Evolutionary conservation across 2,113 vertebrate species (phyloP).

Genomic region (Prinia subflava): DNA sequence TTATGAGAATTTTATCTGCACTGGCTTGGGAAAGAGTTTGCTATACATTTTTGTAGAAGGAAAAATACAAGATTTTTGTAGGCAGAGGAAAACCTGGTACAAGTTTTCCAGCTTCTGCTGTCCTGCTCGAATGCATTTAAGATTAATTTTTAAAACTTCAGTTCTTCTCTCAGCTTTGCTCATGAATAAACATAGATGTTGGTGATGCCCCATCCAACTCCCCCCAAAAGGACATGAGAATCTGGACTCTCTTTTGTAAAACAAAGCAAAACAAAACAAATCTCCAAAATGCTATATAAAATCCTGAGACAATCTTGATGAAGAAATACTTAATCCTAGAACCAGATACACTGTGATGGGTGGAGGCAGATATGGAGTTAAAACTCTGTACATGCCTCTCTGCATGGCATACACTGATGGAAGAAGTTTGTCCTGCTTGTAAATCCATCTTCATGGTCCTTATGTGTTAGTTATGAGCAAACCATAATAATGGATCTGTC

Average conservation of each 20-base stretch:
- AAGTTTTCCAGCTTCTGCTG: neutral
- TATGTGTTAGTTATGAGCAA: neutral
- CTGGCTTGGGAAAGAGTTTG: neutral
- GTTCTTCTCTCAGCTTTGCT: neutral
- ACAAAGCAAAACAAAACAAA: neutral
- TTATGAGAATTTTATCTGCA: neutral
- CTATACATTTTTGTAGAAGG: neutral
- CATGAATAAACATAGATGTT: neutral
- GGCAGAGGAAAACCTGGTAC: neutral
- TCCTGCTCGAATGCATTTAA: neutral
- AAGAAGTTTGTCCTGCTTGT: neutral
- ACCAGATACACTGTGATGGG: neutral
- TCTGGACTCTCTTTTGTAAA: neutral
- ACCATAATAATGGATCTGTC: neutral
- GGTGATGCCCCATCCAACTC: fast-evolving
- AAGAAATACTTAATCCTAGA: neutral
- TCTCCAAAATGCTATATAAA: neutral
- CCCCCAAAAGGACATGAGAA: neutral
- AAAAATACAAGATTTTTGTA: neutral
- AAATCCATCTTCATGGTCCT: neutral
- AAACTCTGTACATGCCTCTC: neutral
- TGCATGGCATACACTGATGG: neutral
- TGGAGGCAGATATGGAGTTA: neutral
- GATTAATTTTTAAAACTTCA: neutral
- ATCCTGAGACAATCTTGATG: neutral